Percentiles rank a stretch among this genome's conserved stretches.
phyloP scores from a whole-genome alignment of 2,888 invertebrate genomes.

The Aplocera efformata region DNA sequence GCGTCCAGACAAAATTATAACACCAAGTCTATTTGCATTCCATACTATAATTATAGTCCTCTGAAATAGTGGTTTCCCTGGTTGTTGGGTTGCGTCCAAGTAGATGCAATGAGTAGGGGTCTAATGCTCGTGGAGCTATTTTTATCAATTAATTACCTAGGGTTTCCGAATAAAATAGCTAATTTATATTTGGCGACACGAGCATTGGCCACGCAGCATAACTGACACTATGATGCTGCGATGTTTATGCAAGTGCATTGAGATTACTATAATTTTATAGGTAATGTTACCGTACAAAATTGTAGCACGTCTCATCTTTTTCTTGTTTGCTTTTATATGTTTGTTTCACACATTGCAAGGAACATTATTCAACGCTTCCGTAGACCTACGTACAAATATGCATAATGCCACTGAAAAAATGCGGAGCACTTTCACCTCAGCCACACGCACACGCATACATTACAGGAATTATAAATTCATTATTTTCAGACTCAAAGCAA shows the following conservation, averaged over 20 bases:
- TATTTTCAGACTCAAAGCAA: constrained; percentile 4
- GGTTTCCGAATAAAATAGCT: constrained; percentile 13
- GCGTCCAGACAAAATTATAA: constrained; percentile 16
- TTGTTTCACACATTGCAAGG: constrained; percentile 67
- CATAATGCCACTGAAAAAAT: constrained; percentile 24
- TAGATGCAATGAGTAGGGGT: constrained; percentile 62
- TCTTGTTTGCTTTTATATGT: constrained; percentile 59
- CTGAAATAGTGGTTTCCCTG: constrained; percentile 34
- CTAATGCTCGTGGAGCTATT: constrained; percentile 55
- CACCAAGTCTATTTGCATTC: constrained; percentile 25
- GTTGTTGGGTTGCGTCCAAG: constrained; percentile 75
- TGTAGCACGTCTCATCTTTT: constrained; percentile 38
- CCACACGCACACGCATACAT: constrained; percentile 27
- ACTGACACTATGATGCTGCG: constrained; percentile 12
- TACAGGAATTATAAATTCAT: constrained; percentile 9
- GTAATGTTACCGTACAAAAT: constrained; percentile 31
- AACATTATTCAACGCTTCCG: constrained; percentile 62
- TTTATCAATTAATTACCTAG: constrained; percentile 24
- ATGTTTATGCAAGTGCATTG: constrained; percentile 28
- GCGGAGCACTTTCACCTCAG: constrained; percentile 28
- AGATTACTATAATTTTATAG: constrained; percentile 39
- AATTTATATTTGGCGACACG: constrained; percentile 35
- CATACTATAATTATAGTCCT: constrained; percentile 29
- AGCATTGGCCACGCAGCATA: constrained; percentile 31
- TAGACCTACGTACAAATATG: constrained; percentile 27